Evolutionary conservation across 2,888 invertebrate species (phyloP), one percentile per base, ranked within the genome.

Genomic region (Sipunculus nudus): DNA sequence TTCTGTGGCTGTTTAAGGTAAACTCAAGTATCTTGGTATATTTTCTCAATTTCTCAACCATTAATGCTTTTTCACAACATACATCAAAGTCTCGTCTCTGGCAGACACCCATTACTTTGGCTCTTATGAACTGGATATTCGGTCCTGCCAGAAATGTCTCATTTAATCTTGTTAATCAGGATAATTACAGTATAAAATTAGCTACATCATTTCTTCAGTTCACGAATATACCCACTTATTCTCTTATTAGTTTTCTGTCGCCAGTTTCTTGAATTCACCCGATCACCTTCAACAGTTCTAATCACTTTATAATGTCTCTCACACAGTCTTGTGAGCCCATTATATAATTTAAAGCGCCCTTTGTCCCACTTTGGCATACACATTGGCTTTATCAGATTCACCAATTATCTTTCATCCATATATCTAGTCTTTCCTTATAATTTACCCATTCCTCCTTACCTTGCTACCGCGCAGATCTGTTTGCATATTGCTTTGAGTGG

Each of bases 361-460:
- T 29, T 29, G 31, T 6, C 48, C 48, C n/a, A 48, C 32, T 16
- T 31, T 28, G 16, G 48, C 48, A n/a, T 31, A 48, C 8, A 48
- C 48, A 48, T 31, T 29, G 3, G 23, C 48, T 29, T 48, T 48
- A n/a, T 48, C 29, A 3, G 4, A 19, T 3, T 26, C 48, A 3
- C 6, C 48, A 5, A 23, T 48, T 48, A 3, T n/a, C 48, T 13
- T 25, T 29, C 48, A 48, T 28, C 48, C 48, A 48, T n/a, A 48
- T 32, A 31, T 32, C 16, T n/a, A 48, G 23, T 4, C 48, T 5
- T 29, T 48, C 32, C 6, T 48, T 48, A 32, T 48, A 48, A 31
- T 48, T 48, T 29, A 48, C 48, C 48, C 48, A 48, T 28, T 48
- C 48, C 23, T 48, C 48, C 32, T 48, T 48, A n/a, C 8, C 10